phyloP scores from a whole-genome alignment of 1,140 invertebrate species.

The Ceratina japonica region DNA sequence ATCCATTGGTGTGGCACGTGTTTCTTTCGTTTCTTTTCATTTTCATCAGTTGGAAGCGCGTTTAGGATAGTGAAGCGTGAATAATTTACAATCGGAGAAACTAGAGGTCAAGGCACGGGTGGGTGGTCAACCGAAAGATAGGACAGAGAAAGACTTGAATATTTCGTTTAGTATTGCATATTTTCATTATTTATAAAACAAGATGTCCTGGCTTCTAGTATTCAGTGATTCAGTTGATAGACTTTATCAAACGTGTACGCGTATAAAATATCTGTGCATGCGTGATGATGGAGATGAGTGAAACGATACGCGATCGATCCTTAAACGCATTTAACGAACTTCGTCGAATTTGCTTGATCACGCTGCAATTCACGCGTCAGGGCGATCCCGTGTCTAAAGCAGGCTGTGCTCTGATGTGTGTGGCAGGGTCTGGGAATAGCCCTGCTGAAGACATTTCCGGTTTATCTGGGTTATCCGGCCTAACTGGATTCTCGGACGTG shows the following conservation, averaged over 20 bases:
- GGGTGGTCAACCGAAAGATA: slow-evolving; percentile 8
- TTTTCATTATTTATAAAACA: background rate
- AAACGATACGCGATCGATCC: slow-evolving; percentile 51
- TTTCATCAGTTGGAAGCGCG: slow-evolving; percentile 30
- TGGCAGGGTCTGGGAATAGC: slow-evolving; percentile 71
- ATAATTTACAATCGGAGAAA: slow-evolving; percentile 9
- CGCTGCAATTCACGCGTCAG: slow-evolving; percentile 50
- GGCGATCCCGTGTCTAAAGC: slow-evolving; percentile 63
- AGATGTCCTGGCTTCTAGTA: slow-evolving; percentile 22
- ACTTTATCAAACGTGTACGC: slow-evolving; percentile 2
- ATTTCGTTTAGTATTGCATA: slow-evolving; percentile 9
- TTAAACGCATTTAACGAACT: slow-evolving; percentile 48
- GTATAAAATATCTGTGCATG: slow-evolving; percentile 43
- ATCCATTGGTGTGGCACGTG: slow-evolving; percentile 52
- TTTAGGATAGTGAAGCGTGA: slow-evolving; percentile 24
- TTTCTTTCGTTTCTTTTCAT: slow-evolving; percentile 56
- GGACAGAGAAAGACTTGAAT: background rate
- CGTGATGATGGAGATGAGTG: slow-evolving; percentile 41
- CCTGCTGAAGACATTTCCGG: slow-evolving; percentile 73
- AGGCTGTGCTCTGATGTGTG: slow-evolving; percentile 69
- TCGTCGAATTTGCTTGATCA: slow-evolving; percentile 54
- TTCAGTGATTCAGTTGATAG: background rate
- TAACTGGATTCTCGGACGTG: slow-evolving; percentile 71
- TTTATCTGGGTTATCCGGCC: slow-evolving; percentile 69
- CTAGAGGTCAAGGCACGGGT: slow-evolving; percentile 12